Percentiles rank a stretch among this genome's conserved stretches.
Evolutionary conservation across 1,140 invertebrate species (phyloP).

Genomic region (Argopecten irradians): DNA sequence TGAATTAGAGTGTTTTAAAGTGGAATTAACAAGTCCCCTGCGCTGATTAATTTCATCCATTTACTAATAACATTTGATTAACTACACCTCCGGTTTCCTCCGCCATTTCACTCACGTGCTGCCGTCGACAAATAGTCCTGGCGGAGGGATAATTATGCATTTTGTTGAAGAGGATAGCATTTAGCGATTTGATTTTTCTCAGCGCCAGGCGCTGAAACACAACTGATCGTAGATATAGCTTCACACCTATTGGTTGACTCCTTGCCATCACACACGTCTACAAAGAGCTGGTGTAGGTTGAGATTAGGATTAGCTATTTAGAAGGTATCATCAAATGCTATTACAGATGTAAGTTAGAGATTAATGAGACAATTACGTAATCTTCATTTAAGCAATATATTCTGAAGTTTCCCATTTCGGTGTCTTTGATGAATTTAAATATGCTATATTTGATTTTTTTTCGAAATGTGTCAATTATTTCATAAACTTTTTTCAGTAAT

Average conservation of each 20-base stretch:
- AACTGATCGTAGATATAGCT: slow-evolving; percentile 27
- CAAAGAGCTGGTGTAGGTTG: neutral
- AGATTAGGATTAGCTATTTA: neutral
- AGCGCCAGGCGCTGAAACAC: slow-evolving; percentile 25
- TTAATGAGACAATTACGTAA: neutral
- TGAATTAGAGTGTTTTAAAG: slow-evolving; percentile 48
- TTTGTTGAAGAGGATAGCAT: neutral
- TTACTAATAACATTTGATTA: slow-evolving; percentile 54
- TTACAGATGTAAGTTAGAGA: neutral
- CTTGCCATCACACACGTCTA: neutral
- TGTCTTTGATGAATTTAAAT: too few relatives aligned
- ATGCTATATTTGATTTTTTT: too few relatives aligned
- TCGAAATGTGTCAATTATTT: too few relatives aligned
- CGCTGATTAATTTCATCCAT: slow-evolving; percentile 57
- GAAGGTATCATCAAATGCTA: neutral
- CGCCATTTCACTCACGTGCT: slow-evolving; percentile 28
- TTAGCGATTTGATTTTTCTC: slow-evolving; percentile 33
- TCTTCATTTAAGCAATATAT: too few relatives aligned
- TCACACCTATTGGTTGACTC: slow-evolving; percentile 20
- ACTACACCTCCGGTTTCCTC: slow-evolving; percentile 41
- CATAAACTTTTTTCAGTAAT: too few relatives aligned
- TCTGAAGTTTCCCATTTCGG: too few relatives aligned
- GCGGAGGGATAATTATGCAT: slow-evolving; percentile 20
- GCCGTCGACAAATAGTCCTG: slow-evolving; percentile 24
- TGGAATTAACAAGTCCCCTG: slow-evolving; percentile 51